phyloP scores from a whole-genome alignment of 1,140 invertebrate species.

The Neocloeon triangulifer region DNA sequence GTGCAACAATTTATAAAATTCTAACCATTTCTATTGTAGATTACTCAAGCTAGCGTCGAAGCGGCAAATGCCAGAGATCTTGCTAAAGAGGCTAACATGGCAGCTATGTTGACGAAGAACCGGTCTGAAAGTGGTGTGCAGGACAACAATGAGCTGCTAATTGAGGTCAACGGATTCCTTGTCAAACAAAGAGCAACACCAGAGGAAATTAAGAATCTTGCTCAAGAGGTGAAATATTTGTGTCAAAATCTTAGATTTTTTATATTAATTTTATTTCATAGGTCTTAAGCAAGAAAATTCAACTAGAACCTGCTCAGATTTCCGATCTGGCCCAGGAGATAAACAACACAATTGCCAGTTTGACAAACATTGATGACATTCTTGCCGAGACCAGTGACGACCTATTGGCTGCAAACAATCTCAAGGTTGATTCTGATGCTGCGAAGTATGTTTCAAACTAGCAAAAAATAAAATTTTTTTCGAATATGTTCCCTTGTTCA shows the following conservation, averaged over 20 bases:
- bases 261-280: constrained; percentile 8
- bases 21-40: too few species aligned
- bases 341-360: constrained; percentile 55
- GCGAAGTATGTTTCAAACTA: constrained; percentile 33
- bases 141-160: constrained; percentile 30
- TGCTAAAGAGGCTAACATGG: constrained; percentile 32
- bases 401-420: constrained; percentile 39
- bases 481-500: neutral
- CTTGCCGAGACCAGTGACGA: constrained; percentile 63
- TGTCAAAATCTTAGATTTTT: neutral
- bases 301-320: constrained; percentile 66
- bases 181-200: constrained; percentile 53
- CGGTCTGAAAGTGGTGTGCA: constrained; percentile 25
- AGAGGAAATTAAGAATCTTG: constrained; percentile 51
- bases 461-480: neutral
- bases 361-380: constrained; percentile 79
- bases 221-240: constrained; percentile 35
- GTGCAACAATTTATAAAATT: neutral
- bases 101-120: constrained; percentile 27
- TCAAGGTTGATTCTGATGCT: constrained; percentile 51
- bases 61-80: constrained; percentile 27
- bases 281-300: constrained; percentile 34
- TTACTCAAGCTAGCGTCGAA: constrained; percentile 29
- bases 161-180: constrained; percentile 51
- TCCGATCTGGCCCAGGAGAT: constrained; percentile 59